Base-by-base conservation (phyloP, 2,113 vertebrate species). In the Gorsachius goisagi region DNA sequence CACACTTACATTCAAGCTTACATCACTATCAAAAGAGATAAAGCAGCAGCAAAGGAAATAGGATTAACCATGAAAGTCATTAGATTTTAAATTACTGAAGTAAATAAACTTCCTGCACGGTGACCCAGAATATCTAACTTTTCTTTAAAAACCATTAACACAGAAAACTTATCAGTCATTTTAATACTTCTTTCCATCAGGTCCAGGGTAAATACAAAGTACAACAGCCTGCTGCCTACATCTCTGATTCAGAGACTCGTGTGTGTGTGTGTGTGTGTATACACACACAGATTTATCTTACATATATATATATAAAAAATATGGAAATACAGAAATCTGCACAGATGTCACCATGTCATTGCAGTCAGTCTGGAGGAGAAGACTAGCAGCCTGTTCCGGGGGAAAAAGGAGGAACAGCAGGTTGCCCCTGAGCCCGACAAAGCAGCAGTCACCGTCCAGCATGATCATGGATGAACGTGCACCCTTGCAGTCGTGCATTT, bases 31-130 rank as follows among this genome's bases (percentile, higher is more conserved):
- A 97, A 96, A 96, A 95, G 78, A 97, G 95, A 97, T 95, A 97
- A 97, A 95, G 90, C 47, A 77, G 82, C 87, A 96, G 91, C 89
- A 96, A 95, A 94, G 81, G 93, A 95, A 97, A 93, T 93, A 96
- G 95, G 96, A 94, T 97, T 97, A 97, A 90, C 90, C 81, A 93
- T 92, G 89, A 87, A 96, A 97, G 95, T 97, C 95, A 97, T 97
- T 97, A 97, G 93, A 89, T 97, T 97, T 97, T 91, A 97, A 97
- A 97, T 91, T 96, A 82, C 95, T 85, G 77, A 85, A 84, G 93
- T 95, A 97, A 97, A 96, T 90, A 97, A 97, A 96, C 72, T 88
- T 93, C 68, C 84, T 0, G 0, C 82, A 64, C 80, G 71, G 94
- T 92, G 74, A 89, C 64, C 45, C 93, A 91, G 80, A 92, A 93